Evolutionary conservation across 2,113 vertebrate species (phyloP).

Genomic region (Solea senegalensis): DNA sequence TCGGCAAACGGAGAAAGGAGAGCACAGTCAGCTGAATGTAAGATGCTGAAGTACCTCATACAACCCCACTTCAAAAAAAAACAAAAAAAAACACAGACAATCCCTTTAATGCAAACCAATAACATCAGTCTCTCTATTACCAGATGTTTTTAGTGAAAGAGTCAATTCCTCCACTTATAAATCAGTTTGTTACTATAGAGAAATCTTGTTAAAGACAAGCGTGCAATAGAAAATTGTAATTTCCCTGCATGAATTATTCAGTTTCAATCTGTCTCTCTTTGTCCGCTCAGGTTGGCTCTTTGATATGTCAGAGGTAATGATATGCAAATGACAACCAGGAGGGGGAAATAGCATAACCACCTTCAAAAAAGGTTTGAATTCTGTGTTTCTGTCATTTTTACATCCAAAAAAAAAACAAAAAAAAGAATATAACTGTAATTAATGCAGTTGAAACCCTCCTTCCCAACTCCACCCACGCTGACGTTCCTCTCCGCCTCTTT

Average conservation of each 20-base stretch:
- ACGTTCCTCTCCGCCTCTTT: conserved; percentile 61
- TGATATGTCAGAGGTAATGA: conserved; percentile 73
- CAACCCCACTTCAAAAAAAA: no score
- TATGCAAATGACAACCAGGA: conserved; percentile 60
- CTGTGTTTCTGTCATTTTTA: conserved; percentile 46
- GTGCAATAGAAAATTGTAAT: conserved; percentile 53
- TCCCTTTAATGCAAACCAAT: no score
- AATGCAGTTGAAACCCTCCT: conserved; percentile 31
- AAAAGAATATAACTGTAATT: conserved; percentile 41
- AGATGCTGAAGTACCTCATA: no score
- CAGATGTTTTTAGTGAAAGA: conserved; percentile 22
- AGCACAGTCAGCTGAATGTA: no score
- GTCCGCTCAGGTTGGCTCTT: conserved; percentile 64
- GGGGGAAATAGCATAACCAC: neutral
- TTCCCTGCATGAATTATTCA: conserved; percentile 74
- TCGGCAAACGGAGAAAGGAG: no score
- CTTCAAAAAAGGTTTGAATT: conserved; percentile 24
- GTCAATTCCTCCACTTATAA: conserved; percentile 27
- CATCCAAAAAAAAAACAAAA: neutral
- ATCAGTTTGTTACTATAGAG: conserved; percentile 18
- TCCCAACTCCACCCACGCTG: conserved; percentile 54
- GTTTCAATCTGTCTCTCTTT: conserved; percentile 64
- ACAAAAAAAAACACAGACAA: no score
- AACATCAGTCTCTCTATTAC: neutral
- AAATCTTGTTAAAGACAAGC: conserved; percentile 57